Percentiles rank a stretch among this genome's conserved stretches.
phyloP scores from a whole-genome alignment of 2,113 vertebrate species.

The Gavia stellata region DNA sequence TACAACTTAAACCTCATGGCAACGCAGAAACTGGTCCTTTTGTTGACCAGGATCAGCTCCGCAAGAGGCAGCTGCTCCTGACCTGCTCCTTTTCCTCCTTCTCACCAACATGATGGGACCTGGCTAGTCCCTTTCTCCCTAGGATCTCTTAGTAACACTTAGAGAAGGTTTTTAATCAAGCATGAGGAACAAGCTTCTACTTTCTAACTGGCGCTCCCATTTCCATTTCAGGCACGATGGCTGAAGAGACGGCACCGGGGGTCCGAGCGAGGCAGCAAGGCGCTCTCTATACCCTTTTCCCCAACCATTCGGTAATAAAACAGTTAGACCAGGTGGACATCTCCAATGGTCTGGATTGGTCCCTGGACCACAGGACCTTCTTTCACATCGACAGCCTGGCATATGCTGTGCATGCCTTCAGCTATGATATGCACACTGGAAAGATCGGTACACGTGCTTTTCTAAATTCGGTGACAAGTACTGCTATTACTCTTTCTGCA shows the following conservation, averaged over 20 bases:
- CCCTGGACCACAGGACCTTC: conserved; percentile 79
- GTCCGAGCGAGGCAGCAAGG: conserved; percentile 71
- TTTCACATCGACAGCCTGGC: conserved; percentile 86
- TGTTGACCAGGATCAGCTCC: background rate
- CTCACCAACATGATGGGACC: background rate
- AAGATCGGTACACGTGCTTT: conserved; percentile 52
- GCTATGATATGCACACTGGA: conserved; percentile 77
- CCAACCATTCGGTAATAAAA: conserved; percentile 65
- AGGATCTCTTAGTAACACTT: background rate
- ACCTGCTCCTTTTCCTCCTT: background rate
- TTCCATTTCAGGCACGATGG: conserved; percentile 59
- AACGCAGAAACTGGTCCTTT: background rate
- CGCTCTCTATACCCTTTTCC: conserved; percentile 73
- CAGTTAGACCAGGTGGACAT: conserved; percentile 79
- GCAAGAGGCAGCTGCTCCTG: background rate
- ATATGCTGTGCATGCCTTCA: conserved; percentile 77
- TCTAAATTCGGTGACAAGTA: background rate
- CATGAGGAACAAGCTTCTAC: background rate
- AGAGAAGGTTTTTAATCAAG: background rate
- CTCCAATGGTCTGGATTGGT: conserved; percentile 90
- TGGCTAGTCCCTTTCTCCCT: background rate
- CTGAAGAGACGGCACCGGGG: conserved; percentile 31
- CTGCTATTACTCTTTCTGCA: background rate
- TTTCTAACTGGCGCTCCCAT: background rate
- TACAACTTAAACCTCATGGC: background rate